Evolutionary conservation across 2,113 vertebrate genomes (phyloP).

Genomic region (Macheiramphus alcinus): DNA sequence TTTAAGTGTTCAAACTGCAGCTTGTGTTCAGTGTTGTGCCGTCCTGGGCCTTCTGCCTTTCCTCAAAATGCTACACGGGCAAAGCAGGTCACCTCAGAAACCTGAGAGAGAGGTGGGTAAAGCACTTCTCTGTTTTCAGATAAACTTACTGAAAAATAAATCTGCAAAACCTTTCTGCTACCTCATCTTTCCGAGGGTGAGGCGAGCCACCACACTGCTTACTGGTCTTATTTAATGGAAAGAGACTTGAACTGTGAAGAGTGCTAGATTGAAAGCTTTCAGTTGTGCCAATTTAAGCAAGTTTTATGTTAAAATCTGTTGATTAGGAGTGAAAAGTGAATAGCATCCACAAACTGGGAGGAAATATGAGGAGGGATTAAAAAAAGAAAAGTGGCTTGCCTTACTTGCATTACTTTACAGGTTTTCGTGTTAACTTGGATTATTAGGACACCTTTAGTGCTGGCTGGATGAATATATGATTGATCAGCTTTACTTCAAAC

Average conservation of each 20-base stretch:
- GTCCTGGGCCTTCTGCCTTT: not conserved
- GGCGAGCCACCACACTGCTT: fast-evolving
- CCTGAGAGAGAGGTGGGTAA: not conserved
- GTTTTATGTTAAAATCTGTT: not conserved
- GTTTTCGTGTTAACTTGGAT: not conserved
- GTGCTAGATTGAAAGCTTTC: not conserved
- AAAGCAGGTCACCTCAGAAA: not conserved
- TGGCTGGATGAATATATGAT: not conserved
- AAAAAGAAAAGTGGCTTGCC: not conserved
- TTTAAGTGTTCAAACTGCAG: not conserved
- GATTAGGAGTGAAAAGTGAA: not conserved
- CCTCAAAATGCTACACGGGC: fast-evolving
- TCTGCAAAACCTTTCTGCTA: not conserved
- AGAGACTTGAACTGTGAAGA: too few species aligned
- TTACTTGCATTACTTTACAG: not conserved
- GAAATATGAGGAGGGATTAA: too few species aligned
- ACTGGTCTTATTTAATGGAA: not conserved
- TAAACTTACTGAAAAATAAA: not conserved
- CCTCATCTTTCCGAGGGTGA: fast-evolving
- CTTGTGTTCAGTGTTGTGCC: not conserved
- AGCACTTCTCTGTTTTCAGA: not conserved
- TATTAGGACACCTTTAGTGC: not conserved
- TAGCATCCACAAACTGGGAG: fast-evolving
- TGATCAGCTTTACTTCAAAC: not conserved
- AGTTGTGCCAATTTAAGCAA: not conserved